phyloP scores from a whole-genome alignment of 2,888 invertebrate species.

The Kuschelorhynchus macadamiae region DNA sequence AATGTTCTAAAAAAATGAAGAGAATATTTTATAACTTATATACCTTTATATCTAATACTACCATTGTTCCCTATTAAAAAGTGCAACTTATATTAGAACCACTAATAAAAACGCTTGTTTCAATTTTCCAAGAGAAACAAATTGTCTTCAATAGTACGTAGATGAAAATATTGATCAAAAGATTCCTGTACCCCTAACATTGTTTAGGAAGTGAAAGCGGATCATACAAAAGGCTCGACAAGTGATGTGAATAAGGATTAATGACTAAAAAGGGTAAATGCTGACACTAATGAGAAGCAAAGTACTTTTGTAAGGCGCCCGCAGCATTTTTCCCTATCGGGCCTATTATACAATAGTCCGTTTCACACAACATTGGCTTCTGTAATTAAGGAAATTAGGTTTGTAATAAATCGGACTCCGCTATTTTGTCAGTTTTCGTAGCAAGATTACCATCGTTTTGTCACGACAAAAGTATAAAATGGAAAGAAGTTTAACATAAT shows the following conservation, averaged over 20 bases:
- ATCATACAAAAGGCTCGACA: constrained; percentile 5
- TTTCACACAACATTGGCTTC: constrained; percentile 22
- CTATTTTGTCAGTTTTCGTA: constrained; percentile 8
- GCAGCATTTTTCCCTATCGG: constrained; percentile 13
- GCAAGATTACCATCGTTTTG: neutral
- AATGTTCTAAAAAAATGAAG: no score
- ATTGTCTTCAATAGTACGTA: no score
- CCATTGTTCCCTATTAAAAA: no score
- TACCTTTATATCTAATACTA: no score
- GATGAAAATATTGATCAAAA: no score
- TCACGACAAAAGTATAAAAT: neutral
- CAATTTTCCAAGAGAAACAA: no score
- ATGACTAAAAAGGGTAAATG: constrained; percentile 20
- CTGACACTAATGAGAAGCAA: constrained; percentile 36
- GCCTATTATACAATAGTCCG: constrained; percentile 24
- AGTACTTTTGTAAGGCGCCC: constrained; percentile 29
- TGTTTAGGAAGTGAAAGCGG: neutral
- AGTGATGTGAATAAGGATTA: constrained; percentile 50
- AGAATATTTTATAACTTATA: no score
- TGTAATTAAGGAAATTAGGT: constrained; percentile 22
- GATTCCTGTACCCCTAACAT: neutral
- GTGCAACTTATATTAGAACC: no score
- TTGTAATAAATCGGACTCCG: constrained; percentile 5
- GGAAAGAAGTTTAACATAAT: neutral
- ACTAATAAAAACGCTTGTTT: no score